Evolutionary conservation across 2,888 invertebrate genomes (phyloP), one percentile per base, ranked within the genome.

Genomic region (Yponomeuta cagnagella): DNA sequence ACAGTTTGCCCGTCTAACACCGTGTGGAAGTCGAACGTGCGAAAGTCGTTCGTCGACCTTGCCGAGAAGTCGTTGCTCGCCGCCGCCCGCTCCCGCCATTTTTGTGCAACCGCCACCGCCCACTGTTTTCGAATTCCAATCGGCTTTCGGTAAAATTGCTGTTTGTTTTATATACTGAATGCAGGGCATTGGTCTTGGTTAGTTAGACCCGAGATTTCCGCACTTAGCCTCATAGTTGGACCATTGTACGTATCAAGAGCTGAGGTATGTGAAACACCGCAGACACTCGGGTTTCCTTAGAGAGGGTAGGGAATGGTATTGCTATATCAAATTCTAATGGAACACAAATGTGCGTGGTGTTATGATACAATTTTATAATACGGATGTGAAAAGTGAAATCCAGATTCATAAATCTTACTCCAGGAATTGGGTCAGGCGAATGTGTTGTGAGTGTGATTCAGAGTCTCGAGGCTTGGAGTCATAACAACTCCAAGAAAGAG

Each of bases 11-110:
- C 52, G 52, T 58, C 52, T 58, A 58, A 58, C 52, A 33, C 65
- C 30, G 71, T 10, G 63, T 15, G 65, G 68, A 67, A 70, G 48
- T 67, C 78, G 81, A 85, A 81, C 87, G 85, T 90, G 90, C 91
- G 91, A 91, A 91, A 90, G 91, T 90, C 91, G 91, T 88, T 83
- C 89, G 86, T 87, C 91, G 90, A 90, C 91, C 91, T 90, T 90
- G 90, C 88, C 80, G 78, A 83, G 80, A 70, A 81, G 80, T 80
- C 81, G 79, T 73, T 73, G 73, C 72, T 63, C 15, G 33, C 15
- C 15, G 33, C 15, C 77, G 82, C 81, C 82, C 76, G 78, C 83
- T 81, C 82, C 76, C 74, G 74, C 84, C 82, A 86, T 88, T 68
- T 69, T 69, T 69, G 48, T 67, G 67, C 67, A 67, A 67, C 65